Base-by-base conservation (phyloP, 1,140 invertebrate species). In the Calephelis nemesis region DNA sequence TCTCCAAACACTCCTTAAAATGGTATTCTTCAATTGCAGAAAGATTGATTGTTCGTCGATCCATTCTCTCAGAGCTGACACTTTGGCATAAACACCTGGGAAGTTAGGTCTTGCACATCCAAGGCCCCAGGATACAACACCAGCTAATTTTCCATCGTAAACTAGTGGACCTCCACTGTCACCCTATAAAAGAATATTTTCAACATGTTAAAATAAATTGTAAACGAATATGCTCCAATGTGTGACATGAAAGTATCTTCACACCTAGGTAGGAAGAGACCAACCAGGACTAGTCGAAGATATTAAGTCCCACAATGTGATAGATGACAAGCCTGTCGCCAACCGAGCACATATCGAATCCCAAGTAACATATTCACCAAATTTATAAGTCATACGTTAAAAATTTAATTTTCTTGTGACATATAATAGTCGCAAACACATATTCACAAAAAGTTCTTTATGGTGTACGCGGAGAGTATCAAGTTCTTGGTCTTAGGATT, bases 31-130 rank as follows among this genome's bases (percentile, higher is more conserved):
- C 64, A 78, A 19, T 68, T 93, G 77, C 12, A 88, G 72, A 40
- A 69, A 66, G 5, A 77, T 49, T 2, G 79, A 70, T 52, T 84
- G 80, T 6, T 81, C 68, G n/a, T 86, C 79, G 13, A 93, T 78
- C 88, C 91, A 93, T 49, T 77, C 65, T 72, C 87, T 79, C 12
- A 92, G 72, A n/a, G 75, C 79, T 12, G 92, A 82, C 10, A 95
- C 92, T 66, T 93, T 93, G 0, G 94, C 92, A 78, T 95, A 95
- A 11, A 95, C 93, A 42, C 94, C 94, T 6, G 95, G 94, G 73
- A 90, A 92, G 8, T 87, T 88, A 0, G 93, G 89, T 69, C 91
- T 76, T 5, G 92, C 94, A 73, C 95, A 95, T 0, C 92, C 93
- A 30, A 92, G 79, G 8, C 95, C 95, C 93, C 93, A 95, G 4